Evolutionary conservation across 2,888 invertebrate species (phyloP).

Genomic region (Caenorhabditis drosophilae): DNA sequence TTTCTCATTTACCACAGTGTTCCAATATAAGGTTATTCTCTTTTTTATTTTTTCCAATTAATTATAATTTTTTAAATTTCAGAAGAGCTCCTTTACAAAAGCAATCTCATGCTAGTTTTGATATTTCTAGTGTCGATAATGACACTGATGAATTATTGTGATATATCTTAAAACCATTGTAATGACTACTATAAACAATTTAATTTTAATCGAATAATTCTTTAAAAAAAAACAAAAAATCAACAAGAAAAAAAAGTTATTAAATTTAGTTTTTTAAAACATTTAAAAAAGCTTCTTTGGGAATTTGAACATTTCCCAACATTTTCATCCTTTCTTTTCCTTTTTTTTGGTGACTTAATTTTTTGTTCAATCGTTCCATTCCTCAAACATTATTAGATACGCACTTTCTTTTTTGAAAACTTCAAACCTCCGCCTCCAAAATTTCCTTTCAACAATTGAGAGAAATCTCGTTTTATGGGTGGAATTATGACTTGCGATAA

Average conservation of each 20-base stretch:
- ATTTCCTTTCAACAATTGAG: conserved; percentile 61
- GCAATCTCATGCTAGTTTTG: conserved; percentile 26
- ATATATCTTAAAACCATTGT: too few relatives aligned
- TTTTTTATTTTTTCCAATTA: too few relatives aligned
- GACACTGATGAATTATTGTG: conserved; percentile 32
- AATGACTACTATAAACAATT: too few relatives aligned
- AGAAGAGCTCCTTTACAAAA: conserved; percentile 28
- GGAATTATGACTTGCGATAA: conserved; percentile 55
- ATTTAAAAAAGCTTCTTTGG: conserved; percentile 86
- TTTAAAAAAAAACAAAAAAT: background rate
- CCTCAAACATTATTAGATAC: conserved; percentile 20
- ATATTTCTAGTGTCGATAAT: conserved; percentile 26
- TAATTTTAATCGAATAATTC: too few relatives aligned
- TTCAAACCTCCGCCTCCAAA: conserved; percentile 49
- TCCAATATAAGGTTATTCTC: conserved; percentile 9
- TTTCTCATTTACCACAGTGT: conserved; percentile 10
- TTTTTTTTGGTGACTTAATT: conserved; percentile 86
- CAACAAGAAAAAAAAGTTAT: background rate
- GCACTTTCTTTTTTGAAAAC: background rate
- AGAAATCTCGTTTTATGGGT: conserved; percentile 63
- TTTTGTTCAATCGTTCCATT: conserved; percentile 79
- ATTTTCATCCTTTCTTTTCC: conserved; percentile 91
- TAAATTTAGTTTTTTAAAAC: conserved; percentile 53
- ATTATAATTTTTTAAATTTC: too few relatives aligned
- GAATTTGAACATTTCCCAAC: conserved; percentile 87